Evolutionary conservation across 2,113 vertebrate genomes (phyloP).

Genomic region (Pangasianodon gigas): DNA sequence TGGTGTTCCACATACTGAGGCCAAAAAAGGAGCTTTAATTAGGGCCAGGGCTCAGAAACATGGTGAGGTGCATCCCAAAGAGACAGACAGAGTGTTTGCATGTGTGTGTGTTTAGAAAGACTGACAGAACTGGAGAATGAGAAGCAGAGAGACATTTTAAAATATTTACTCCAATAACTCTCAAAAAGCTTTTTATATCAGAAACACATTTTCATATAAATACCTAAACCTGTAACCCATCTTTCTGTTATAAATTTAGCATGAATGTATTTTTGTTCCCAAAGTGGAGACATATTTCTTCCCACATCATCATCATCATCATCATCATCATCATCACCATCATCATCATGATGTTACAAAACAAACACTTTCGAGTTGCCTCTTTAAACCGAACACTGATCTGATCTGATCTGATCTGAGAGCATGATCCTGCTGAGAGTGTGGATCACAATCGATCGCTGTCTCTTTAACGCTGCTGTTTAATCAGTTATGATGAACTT

Average conservation of each 20-base stretch:
- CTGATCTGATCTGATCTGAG: neutral
- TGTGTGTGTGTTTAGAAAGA: neutral
- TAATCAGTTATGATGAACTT: neutral
- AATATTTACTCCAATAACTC: neutral
- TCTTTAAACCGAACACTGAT: neutral
- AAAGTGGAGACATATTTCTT: neutral
- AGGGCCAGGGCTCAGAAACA: conserved; percentile 45
- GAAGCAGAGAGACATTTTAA: neutral
- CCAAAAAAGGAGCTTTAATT: conserved; percentile 61
- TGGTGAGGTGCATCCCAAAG: conserved; percentile 41
- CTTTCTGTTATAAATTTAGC: neutral
- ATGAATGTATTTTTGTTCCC: neutral
- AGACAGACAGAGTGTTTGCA: conserved; percentile 30
- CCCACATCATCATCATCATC: neutral
- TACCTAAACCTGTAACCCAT: neutral
- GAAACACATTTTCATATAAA: neutral
- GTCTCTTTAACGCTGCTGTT: neutral
- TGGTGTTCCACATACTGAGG: conserved; percentile 55
- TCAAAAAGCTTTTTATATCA: neutral
- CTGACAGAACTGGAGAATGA: neutral
- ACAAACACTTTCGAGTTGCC: neutral
- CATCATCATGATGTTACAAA: too few relatives aligned
- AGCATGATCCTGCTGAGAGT: neutral
- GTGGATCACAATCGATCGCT: neutral
- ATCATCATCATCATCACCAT: neutral